These are phyloP conservation scores for Brachionichthys hirsutus DNA, from an alignment of 2,113 vertebrate genomes.

Conservation along the genomic window DNA sequence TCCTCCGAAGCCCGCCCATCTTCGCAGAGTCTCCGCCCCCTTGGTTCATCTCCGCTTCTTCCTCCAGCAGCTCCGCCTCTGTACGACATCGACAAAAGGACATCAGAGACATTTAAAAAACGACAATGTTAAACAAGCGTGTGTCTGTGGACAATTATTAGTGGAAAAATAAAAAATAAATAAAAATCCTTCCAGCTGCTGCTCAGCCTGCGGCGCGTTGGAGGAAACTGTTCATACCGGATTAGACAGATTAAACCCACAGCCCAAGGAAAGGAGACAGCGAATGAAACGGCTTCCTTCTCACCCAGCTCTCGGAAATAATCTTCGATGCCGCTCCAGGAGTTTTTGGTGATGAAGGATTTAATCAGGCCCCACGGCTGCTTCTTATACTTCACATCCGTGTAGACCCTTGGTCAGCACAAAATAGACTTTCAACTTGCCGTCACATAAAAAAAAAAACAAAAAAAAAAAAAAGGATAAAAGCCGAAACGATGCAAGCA, in stretches of 20 bases:
- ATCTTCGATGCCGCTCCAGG: slow-evolving; percentile 90
- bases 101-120: not conserved
- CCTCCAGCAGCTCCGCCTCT: slow-evolving; percentile 89
- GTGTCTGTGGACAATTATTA: not conserved
- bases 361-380: slow-evolving; percentile 93
- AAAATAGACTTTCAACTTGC: not conserved
- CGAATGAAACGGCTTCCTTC: slow-evolving; percentile 26
- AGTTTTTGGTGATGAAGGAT: slow-evolving; percentile 94
- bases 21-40: slow-evolving; percentile 83
- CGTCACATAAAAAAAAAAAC: too few relatives aligned
- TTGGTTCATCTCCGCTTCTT: slow-evolving; percentile 85
- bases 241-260: slow-evolving; percentile 34
- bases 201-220: not conserved
- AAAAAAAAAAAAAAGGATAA: not conserved
- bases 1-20: slow-evolving; percentile 78
- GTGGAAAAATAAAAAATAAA: not conserved
- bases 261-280: slow-evolving; percentile 5
- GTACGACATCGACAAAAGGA: not conserved
- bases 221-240: slow-evolving; percentile 18
- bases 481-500: not conserved
- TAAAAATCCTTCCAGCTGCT: slow-evolving; percentile 9
- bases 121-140: not conserved
- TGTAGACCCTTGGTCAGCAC: slow-evolving; percentile 82
- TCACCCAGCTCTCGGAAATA: slow-evolving; percentile 92
- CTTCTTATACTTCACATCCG: slow-evolving; percentile 93